Base-by-base conservation (phyloP, 2,113 vertebrate species). In the Pleuronectes platessa region DNA sequence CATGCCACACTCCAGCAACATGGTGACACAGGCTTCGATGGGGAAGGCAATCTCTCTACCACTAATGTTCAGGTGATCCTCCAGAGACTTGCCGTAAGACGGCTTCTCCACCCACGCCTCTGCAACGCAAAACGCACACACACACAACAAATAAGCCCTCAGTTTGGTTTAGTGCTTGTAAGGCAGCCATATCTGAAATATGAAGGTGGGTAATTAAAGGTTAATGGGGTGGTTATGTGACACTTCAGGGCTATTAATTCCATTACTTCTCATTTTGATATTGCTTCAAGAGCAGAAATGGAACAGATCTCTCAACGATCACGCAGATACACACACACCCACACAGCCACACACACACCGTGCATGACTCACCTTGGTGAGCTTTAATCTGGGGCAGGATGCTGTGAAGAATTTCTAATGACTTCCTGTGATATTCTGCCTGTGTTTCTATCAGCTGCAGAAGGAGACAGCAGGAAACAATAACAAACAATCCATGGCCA, bases 101-200 rank as follows among this genome's bases (percentile, higher is more conserved):
- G 98, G 98, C 87, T 99, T 99, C 92, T 99, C 98, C 74, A 98
- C 94, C 97, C 98, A 99, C 3, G 97, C 97, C 93, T 99, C 98
- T 99, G 96, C 63, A 81, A 87, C 60, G 82, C 76, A 89, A 74
- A 84, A 82, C 42, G 61, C 47, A 49, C 47, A 49, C 47, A 51
- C 47, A 17, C n/a, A 59, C 58, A 72, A 65, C 45, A 59, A 27
- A 61, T 73, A 60, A 69, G n/a, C 10, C 17, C 15, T 21, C 10
- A 37, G 35, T 45, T 73, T 65, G 27, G 37, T 81, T 74, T 40
- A 49, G 20, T 23, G 49, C 51, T 5, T 63, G n/a, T 15, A 56
- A 74, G 67, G 14, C n/a, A 66, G 64, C 58, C 0, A 11, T 18
- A 35, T 5, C 42, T 62, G 51, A 65, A 74, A 26, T 47, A 71